phyloP scores from a whole-genome alignment of 2,113 vertebrate genomes.

The Paratilapia polleni region DNA sequence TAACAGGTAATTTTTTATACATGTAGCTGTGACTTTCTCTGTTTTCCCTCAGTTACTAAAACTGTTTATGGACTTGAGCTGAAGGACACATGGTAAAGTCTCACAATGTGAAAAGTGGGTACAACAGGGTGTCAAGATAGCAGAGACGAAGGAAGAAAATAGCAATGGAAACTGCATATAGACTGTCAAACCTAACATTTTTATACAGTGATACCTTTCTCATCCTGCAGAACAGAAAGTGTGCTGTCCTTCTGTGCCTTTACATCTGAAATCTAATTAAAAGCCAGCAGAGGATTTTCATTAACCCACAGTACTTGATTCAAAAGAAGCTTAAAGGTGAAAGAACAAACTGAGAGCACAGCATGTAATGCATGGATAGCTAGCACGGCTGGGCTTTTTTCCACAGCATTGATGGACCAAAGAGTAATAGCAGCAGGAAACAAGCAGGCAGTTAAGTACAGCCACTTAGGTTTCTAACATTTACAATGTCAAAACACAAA shows the following conservation, averaged over 20 bases:
- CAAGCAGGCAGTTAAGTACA: constrained; percentile 49
- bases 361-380: not conserved
- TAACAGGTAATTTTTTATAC: constrained; percentile 41
- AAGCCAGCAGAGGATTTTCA: constrained; percentile 26
- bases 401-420: constrained; percentile 11
- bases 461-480: constrained; percentile 52
- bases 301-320: not conserved
- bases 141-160: constrained; percentile 27
- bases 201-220: not conserved
- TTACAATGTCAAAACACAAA: constrained; percentile 61
- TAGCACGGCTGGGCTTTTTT: constrained; percentile 4
- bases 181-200: not conserved
- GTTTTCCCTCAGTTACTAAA: constrained; percentile 31
- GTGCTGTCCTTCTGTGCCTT: not conserved
- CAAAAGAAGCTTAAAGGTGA: constrained; percentile 13
- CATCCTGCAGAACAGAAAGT: not conserved
- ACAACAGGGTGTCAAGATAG: constrained; percentile 8
- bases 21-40: constrained; percentile 35
- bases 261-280: constrained; percentile 25
- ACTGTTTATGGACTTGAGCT: constrained; percentile 31
- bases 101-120: constrained; percentile 24
- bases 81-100: constrained; percentile 33
- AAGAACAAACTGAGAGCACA: not conserved
- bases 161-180: not conserved
- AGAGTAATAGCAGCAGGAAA: constrained; percentile 51